A percentile compares a stretch with the other conserved stretches of the same genome.
Evolutionary conservation across 2,797 vertebrate genomes (phyloP).

Genomic region (Sebastes dallii): DNA sequence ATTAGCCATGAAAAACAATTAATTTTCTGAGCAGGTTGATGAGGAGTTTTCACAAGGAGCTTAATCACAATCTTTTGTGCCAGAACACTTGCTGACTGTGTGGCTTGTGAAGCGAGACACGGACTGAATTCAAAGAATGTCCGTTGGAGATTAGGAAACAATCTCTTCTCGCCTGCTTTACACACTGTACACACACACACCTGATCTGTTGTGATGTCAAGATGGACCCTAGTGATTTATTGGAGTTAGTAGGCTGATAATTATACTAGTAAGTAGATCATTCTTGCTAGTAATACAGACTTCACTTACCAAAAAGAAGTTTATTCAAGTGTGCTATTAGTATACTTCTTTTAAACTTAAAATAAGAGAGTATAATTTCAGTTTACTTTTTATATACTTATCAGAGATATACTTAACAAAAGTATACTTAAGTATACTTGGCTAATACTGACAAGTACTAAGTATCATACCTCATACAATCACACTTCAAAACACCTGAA

Average conservation of each 20-base stretch:
- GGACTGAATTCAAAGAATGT: slow-evolving; percentile 59
- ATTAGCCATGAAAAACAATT: slow-evolving; percentile 78
- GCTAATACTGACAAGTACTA: too few species aligned
- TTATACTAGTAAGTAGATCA: background rate
- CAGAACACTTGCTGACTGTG: slow-evolving; percentile 64
- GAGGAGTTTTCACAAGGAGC: slow-evolving; percentile 68
- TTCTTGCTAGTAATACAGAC: background rate
- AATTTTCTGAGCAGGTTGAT: slow-evolving; percentile 72
- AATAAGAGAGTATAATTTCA: too few species aligned
- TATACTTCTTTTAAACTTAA: too few species aligned
- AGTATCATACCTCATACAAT: too few species aligned
- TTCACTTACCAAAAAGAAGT: too few species aligned
- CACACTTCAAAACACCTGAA: too few species aligned
- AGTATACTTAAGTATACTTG: too few species aligned
- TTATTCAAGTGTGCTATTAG: too few species aligned
- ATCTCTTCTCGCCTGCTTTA: slow-evolving; percentile 35
- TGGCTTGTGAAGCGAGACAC: slow-evolving; percentile 52
- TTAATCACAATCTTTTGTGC: slow-evolving; percentile 68
- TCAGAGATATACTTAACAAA: too few species aligned
- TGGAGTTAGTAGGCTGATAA: background rate
- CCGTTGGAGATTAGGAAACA: slow-evolving; percentile 44
- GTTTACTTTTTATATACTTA: too few species aligned
- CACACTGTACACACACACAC: slow-evolving; percentile 36
- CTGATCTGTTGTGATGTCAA: slow-evolving; percentile 28
- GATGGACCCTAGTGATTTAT: slow-evolving; percentile 25